phyloP scores from a whole-genome alignment of 2,888 invertebrate species.

The Antheraea assamensis region DNA sequence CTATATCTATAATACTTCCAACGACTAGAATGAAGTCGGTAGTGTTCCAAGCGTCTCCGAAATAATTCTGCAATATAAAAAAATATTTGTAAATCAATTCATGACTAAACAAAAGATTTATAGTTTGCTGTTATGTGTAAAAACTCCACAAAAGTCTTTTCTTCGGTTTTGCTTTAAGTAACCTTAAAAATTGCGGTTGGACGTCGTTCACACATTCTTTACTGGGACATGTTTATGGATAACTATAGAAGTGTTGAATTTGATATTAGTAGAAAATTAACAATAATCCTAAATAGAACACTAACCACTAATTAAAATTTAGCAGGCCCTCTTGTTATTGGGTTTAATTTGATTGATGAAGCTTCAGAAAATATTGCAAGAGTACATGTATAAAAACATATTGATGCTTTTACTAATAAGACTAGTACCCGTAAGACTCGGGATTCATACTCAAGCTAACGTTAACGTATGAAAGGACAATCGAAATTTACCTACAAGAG shows the following conservation, averaged over 20 bases:
- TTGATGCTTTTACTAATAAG: not conserved
- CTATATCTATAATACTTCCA: conserved; percentile 98
- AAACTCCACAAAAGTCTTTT: not conserved
- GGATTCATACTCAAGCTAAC: not conserved
- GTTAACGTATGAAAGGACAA: not conserved
- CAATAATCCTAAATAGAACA: not conserved
- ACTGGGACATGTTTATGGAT: not conserved
- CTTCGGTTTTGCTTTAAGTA: not conserved
- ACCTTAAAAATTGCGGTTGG: not conserved
- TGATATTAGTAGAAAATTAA: not conserved
- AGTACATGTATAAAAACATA: not conserved
- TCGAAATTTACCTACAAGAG: not conserved
- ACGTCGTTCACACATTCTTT: not conserved
- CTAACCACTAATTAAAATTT: not conserved
- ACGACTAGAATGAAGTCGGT: conserved; percentile 98
- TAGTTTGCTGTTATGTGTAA: not conserved
- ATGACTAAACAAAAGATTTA: not conserved
- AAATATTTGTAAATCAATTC: not conserved
- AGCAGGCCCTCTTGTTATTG: not conserved
- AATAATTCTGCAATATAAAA: conserved; percentile 89
- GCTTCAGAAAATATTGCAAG: not conserved
- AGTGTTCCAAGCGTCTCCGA: conserved; percentile 98
- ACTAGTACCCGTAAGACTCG: not conserved
- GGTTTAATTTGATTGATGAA: not conserved
- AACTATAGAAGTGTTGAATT: not conserved